Base-by-base conservation (phyloP, 2,113 vertebrate species). In the Buteo buteo region DNA sequence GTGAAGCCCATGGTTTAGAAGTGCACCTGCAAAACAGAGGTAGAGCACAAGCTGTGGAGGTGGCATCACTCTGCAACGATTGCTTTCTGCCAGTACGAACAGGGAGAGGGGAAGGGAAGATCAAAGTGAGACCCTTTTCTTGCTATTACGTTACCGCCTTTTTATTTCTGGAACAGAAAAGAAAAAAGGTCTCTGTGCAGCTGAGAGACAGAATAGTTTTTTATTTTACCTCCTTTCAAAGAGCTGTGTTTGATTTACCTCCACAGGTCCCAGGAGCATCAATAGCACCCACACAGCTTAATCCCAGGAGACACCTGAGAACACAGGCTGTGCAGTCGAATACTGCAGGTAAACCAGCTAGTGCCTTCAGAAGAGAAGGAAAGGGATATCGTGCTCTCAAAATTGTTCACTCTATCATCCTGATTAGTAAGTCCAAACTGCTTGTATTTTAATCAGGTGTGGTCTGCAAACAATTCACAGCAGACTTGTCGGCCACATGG, bases 91-190 rank as follows among this genome's bases (percentile, higher is more conserved):
- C 52, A 40, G 34, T 7, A 42, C 4, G 2, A 74, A 61, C 11
- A 10, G 61, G 24, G 44, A 65, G 17, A 26, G 5, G 14, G 34
- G n/a, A 78, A 74, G 55, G 12, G 21, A n/a, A 52, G 31, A 82
- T 66, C 38, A 40, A 55, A 92, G 64, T 5, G 0, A 70, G 32
- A 57, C 12, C 16, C n/a, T 31, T 29, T 49, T 49, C 47, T 34
- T 4, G 0, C 31, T 55, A 26, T 52, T 42, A 0, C 14, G 18
- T 10, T 44, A 29, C 31, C 1, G 1, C 28, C 16, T 58, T 66
- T 66, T 26, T 79, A 44, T 19, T 82, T 67, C 62, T 71, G 5
- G 45, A 67, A 20, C 15, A n/a, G 26, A 18, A 7, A 54, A 59
- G 26, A 52, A 59, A 64, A 38, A 31, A 67, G 21, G 36, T 11